Base-by-base conservation (phyloP, 2,797 vertebrate species). In the Onychomys leucogaster region DNA sequence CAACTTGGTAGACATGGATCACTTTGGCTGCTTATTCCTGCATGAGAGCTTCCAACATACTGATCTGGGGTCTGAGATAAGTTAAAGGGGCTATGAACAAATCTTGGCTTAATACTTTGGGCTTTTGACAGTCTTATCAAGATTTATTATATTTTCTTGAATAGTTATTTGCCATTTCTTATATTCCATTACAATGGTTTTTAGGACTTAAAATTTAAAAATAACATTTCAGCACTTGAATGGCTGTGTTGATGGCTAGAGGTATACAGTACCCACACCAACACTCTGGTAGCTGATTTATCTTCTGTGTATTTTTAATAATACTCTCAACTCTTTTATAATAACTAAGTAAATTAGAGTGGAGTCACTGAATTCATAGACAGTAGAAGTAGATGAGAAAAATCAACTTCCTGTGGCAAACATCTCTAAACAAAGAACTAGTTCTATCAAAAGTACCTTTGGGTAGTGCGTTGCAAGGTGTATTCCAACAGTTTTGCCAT, bases 131-230 rank as follows among this genome's bases (percentile, higher is more conserved):
- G 16, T 57, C 71, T 92, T 77, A 80, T 19, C 2, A 63, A 92
- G 29, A 84, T 90, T 84, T 80, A n/a, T 19, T 63, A 46, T 65
- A 71, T 94, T 87, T 94, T 87, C 43, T 90, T 94, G 43, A 89
- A 55, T 46, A 63, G n/a, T 71, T 81, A 43, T 76, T 91, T 96
- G 71, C 49, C 13, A 43, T 55, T 92, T 89, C 21, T 23, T 77
- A 0, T 82, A 34, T 86, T 29, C 10, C 49, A 43, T 96, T 81
- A 73, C 43, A 67, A 89, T 2, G n/a, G 25, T 78, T 95, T 88
- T 29, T 46, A 78, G 52, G 23, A 25, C 23, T 29, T 82, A 61
- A 41, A 61, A 1, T 85, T 83, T 67, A 5, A 63, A 84, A 34
- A 21, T 67, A 49, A 32, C 1, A 41, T 77, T 78, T 52, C 19